phyloP scores from a whole-genome alignment of 2,113 vertebrate species.

The Orycteropus afer region DNA sequence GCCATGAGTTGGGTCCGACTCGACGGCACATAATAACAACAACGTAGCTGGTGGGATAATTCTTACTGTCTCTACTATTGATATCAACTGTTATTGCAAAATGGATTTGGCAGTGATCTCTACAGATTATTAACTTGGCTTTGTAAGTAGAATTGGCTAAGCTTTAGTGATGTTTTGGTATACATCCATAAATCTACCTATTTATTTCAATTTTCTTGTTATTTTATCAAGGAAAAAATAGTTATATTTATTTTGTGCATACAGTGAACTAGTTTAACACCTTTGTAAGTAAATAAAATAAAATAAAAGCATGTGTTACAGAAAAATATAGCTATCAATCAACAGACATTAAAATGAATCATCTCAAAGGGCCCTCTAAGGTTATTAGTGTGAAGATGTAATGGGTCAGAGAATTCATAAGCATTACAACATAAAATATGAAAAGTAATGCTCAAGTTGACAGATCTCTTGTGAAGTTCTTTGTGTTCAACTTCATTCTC shows the following conservation, averaged over 20 bases:
- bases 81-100: not conserved
- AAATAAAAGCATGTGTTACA: slow-evolving; percentile 16
- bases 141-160: slow-evolving; percentile 51
- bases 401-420: slow-evolving; percentile 24
- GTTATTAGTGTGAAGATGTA: slow-evolving; percentile 27
- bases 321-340: slow-evolving; percentile 28
- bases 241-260: not conserved
- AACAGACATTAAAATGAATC: not conserved
- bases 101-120: not conserved
- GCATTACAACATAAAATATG: slow-evolving; percentile 31
- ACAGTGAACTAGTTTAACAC: not conserved
- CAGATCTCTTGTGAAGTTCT: not conserved
- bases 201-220: slow-evolving; percentile 58
- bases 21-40: too few species aligned
- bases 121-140: slow-evolving; percentile 28
- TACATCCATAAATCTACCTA: slow-evolving; percentile 40
- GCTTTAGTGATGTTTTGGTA: slow-evolving; percentile 12
- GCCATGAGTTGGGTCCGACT: too few species aligned
- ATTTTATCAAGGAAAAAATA: slow-evolving; percentile 40
- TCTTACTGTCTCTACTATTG: not conserved
- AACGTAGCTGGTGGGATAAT: not conserved
- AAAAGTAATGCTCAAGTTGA: not conserved
- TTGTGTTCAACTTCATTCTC: slow-evolving; percentile 27
- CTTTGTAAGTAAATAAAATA: slow-evolving; percentile 47
- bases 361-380: not conserved